Evolutionary conservation across 2,888 invertebrate species (phyloP), one percentile per base, ranked within the genome.

Genomic region (Stramonita haemastoma): DNA sequence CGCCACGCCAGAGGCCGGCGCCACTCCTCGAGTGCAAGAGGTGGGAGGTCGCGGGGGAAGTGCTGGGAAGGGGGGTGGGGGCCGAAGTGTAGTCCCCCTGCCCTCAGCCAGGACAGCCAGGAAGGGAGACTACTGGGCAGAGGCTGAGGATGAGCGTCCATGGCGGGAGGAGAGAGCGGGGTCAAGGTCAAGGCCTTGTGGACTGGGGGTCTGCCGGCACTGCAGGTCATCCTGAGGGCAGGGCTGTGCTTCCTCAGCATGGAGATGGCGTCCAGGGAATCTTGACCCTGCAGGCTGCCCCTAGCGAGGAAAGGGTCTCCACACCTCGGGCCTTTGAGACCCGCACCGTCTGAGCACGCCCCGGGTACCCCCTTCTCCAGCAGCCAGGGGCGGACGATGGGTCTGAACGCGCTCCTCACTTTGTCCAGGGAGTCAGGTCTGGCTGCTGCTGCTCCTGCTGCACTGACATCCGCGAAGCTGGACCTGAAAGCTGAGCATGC

Each of bases 301-400:
- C 46, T 46, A n/a, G 29, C 84, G 13, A 60, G 70, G 88, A 57
- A 86, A 11, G 22, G 22, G 1, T 77, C 77, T 26, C 81, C 36
- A 26, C 29, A 26, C 0, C 6, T 46, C 6, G 81, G 36, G 81
- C 17, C 46, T 46, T 46, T 83, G 81, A 22, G 19, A 0, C 4
- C 36, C 81, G 22, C 22, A 29, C 13, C 13, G 81, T 83, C 26
- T 36, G 81, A 36, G 26, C 46, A 46, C 22, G 46, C 22, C 19
- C 26, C 36, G 5, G 77, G 85, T 86, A 36, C 34, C n/a, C 57
- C 79, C 2, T 87, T 85, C n/a, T 87, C 91, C 17, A 86, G 81
- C 17, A 91, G 88, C 91, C 91, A 91, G n/a, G 91, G 91, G 70
- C 91, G 89, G 6, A 91, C 91, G 85, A 91, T 91, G 8, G 91